These are phyloP conservation scores for Mycetomoellerius zeteki DNA, from an alignment of 1,140 invertebrate species.

Conservation along the genomic window DNA sequence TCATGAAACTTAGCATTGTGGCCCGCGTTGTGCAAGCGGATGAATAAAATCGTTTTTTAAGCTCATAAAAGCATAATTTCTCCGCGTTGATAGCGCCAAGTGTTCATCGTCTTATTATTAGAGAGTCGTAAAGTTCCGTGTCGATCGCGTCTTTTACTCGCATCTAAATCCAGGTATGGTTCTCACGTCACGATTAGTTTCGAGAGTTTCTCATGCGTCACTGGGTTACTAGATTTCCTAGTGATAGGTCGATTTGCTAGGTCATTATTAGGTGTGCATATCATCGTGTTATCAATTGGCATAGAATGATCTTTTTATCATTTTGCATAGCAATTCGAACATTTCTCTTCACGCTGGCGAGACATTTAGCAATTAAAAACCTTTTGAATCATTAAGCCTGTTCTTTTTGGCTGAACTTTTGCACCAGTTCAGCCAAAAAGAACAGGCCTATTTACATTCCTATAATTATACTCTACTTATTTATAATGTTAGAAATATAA, in stretches of 20 bases:
- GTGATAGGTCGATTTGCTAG: slow-evolving; percentile 43
- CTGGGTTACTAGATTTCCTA: slow-evolving; percentile 75
- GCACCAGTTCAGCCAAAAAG: no score
- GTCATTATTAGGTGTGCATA: slow-evolving; percentile 54
- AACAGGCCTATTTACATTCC: no score
- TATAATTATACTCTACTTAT: not conserved
- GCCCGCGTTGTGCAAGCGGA: slow-evolving; percentile 24
- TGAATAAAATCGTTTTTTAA: slow-evolving; percentile 69
- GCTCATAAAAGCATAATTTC: slow-evolving; percentile 71
- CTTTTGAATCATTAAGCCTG: not conserved
- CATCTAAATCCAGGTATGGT: slow-evolving; percentile 69
- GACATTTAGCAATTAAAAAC: slow-evolving; percentile 13
- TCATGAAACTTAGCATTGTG: slow-evolving; percentile 53
- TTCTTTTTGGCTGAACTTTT: no score
- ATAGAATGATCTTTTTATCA: not conserved
- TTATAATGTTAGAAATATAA: not conserved
- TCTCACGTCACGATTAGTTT: slow-evolving; percentile 73
- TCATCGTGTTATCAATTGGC: not conserved
- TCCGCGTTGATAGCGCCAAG: slow-evolving; percentile 55
- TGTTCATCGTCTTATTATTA: slow-evolving; percentile 68
- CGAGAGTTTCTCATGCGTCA: slow-evolving; percentile 74
- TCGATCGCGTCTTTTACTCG: slow-evolving; percentile 52
- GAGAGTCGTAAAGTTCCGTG: slow-evolving; percentile 69
- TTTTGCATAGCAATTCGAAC: not conserved
- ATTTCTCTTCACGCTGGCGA: not conserved